Evolutionary conservation across 2,888 invertebrate genomes (phyloP).

Genomic region (Stictocephala bisonia): DNA sequence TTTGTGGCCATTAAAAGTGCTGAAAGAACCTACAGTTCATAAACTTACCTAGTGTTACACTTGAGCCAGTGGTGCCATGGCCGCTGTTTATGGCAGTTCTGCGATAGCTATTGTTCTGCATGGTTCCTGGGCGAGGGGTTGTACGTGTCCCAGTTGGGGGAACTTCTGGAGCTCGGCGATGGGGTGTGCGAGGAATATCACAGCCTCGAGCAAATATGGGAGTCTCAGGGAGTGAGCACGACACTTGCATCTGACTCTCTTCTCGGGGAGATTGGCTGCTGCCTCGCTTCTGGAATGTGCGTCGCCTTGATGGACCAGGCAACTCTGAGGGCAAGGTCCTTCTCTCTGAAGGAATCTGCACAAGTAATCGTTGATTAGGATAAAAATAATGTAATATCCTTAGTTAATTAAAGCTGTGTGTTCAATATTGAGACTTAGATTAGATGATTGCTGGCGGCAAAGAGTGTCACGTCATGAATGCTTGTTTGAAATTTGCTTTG

Average conservation of each 20-base stretch:
- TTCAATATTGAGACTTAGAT: too few species aligned
- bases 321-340: constrained; percentile 80
- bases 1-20: too few species aligned
- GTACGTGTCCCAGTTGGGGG: constrained; percentile 51
- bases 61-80: constrained; percentile 62
- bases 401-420: too few species aligned
- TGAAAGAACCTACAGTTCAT: too few species aligned
- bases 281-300: constrained; percentile 66
- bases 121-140: constrained; percentile 47
- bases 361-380: too few species aligned
- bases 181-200: constrained; percentile 86
- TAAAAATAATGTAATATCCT: too few species aligned
- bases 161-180: constrained; percentile 72
- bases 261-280: constrained; percentile 63
- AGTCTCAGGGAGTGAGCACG: constrained; percentile 89
- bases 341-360: constrained; percentile 69
- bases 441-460: too few species aligned
- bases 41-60: constrained; percentile 59
- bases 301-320: constrained; percentile 68
- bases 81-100: constrained; percentile 61
- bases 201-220: constrained; percentile 88
- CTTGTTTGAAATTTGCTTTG: too few species aligned
- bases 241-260: constrained; percentile 76
- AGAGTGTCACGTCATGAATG: too few species aligned
- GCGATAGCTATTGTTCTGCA: constrained; percentile 57